A percentile compares a stretch with the other conserved stretches of the same genome.
Conservation (phyloP, 2,797 vertebrate species). For the Sarcophilus harrisii region DNA sequence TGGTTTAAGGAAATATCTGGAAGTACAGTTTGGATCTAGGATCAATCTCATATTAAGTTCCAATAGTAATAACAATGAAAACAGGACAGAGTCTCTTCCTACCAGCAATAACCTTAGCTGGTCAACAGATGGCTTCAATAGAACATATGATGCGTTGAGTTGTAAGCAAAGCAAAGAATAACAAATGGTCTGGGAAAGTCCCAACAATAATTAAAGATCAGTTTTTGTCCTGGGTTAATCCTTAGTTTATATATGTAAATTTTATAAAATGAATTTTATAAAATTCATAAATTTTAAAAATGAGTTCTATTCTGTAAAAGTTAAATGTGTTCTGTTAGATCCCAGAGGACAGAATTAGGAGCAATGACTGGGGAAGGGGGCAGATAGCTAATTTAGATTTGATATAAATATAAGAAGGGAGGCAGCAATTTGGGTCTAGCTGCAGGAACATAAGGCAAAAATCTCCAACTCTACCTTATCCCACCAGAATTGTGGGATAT, state of each 20-base stretch:
- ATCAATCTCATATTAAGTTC: background rate
- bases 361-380: background rate
- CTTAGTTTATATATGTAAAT: background rate
- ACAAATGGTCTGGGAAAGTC: background rate
- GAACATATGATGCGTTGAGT: background rate
- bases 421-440: background rate
- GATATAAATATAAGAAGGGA: background rate
- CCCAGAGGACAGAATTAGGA: background rate
- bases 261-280: too few species aligned
- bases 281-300: background rate
- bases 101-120: background rate
- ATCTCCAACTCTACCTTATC: background rate
- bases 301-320: background rate
- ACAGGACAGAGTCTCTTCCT: background rate
- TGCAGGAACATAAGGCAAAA: background rate
- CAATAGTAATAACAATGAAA: background rate
- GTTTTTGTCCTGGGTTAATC: background rate
- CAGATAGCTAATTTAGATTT: background rate
- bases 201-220: background rate
- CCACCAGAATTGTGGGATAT: background rate
- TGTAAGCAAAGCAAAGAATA: background rate
- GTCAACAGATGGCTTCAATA: background rate
- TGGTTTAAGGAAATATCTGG: background rate
- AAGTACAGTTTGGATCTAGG: background rate
- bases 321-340: background rate